Evolutionary conservation across 2,888 invertebrate genomes (phyloP), one percentile per base, ranked within the genome.

Genomic region (Adelphocoris suturalis): DNA sequence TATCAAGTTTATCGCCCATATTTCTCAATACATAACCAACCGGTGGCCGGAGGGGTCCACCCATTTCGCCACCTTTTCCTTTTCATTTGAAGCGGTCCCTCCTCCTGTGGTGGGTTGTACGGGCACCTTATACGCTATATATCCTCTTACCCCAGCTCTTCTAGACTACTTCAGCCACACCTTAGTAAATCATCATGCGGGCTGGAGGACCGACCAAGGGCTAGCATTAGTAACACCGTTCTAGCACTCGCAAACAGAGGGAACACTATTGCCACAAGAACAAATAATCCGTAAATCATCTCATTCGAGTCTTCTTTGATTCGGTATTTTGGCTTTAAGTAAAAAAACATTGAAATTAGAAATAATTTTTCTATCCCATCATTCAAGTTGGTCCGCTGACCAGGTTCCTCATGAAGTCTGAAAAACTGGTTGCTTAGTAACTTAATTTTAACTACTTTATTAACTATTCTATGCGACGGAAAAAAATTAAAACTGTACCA

Each of bases 1-100:
- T 85, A 85, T 85, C 85, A 85, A 23, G 55, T 85, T 85, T 85
- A 85, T 85, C 85, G 85, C 57, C 85, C 85, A 85, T 85, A 57
- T 85, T 85, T 85, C 85, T 85, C 85, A 61, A 57, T 85, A 85
- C 28, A 85, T 85, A 85, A 82, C 82, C 52, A 47, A 85, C 85
- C 68, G 27, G 68, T 68, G 68, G 68, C 68, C 37, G 12, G 23
- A 13, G 68, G 23, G 23, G 68, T 68, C 12, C 23, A 5, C 23
- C 23, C 68, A 7, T 46, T 12, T 19, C 37, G 28, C 78, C 78
- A 78, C 78, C 37, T 78, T 47, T 78, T 46, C 78, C 68, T n/a
- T 68, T 68, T 23, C 68, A 68, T 68, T 68, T 68, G 23, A 23
- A 68, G 68, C 68, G 12, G 13, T 68, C 23, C 68, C 68, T 68